Evolutionary conservation across 2,113 vertebrate genomes (phyloP).

Genomic region (Microcebus jonahi): DNA sequence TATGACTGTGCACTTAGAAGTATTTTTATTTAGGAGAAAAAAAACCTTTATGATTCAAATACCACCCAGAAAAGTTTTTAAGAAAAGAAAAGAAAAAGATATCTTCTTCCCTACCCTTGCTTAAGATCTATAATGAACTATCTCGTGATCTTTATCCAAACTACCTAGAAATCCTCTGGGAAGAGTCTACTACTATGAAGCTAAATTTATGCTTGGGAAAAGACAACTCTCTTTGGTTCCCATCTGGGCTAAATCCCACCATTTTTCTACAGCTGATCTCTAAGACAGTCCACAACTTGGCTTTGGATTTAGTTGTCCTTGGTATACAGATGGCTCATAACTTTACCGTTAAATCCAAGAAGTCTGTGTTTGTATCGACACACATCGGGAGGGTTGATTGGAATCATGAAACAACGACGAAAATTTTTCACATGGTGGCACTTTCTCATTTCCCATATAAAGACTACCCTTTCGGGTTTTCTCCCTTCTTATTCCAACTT

Average conservation of each 20-base stretch:
- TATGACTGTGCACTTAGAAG: neutral
- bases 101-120: neutral
- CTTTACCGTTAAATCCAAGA: neutral
- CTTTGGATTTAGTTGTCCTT: neutral
- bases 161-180: neutral
- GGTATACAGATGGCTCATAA: neutral
- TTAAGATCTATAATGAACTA: neutral
- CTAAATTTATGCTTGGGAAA: neutral
- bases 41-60: neutral
- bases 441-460: neutral
- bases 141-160: neutral
- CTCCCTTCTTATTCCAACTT: neutral
- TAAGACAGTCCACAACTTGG: neutral
- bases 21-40: neutral
- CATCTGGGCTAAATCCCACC: neutral
- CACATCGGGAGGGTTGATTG: neutral
- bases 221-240: neutral
- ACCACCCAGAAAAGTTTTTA: neutral
- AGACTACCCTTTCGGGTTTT: conserved; percentile 1
- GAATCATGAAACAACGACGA: neutral
- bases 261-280: neutral
- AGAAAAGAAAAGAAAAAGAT: neutral
- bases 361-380: neutral
- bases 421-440: neutral
- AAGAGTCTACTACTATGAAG: neutral